phyloP scores from a whole-genome alignment of 2,113 vertebrate species.

The Climacteris rufus region DNA sequence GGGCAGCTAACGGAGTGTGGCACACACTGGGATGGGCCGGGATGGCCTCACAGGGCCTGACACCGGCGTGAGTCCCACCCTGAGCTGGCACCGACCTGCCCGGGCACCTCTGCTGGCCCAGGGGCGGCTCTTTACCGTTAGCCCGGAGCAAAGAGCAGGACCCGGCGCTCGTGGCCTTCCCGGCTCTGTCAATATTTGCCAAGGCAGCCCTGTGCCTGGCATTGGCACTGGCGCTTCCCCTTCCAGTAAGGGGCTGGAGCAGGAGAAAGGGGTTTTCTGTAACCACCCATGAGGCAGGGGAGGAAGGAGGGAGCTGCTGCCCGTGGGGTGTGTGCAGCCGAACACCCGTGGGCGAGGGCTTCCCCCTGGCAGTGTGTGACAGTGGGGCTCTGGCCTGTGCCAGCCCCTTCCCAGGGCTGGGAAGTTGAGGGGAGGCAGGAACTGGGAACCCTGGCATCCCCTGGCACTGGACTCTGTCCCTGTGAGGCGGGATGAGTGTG shows the following conservation, averaged over 20 bases:
- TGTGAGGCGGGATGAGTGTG: rapidly evolving
- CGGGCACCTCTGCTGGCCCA: not conserved
- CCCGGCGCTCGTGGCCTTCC: not conserved
- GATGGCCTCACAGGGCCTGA: not conserved
- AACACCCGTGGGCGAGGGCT: rapidly evolving
- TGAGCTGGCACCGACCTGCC: not conserved
- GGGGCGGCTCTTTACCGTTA: slow-evolving; percentile 34
- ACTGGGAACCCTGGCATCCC: not conserved
- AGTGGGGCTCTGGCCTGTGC: rapidly evolving
- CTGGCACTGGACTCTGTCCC: rapidly evolving
- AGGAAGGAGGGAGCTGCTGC: not conserved
- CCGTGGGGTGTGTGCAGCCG: rapidly evolving
- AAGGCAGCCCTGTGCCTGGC: not conserved
- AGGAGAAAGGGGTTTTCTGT: not conserved
- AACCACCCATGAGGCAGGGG: not conserved
- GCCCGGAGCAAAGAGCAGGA: slow-evolving; percentile 41
- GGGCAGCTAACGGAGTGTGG: rapidly evolving
- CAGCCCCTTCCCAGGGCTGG: not conserved
- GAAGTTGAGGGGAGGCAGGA: rapidly evolving
- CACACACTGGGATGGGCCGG: rapidly evolving
- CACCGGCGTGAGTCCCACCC: not conserved
- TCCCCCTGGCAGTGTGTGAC: rapidly evolving
- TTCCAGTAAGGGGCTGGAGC: slow-evolving; percentile 45
- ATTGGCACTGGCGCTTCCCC: not conserved
- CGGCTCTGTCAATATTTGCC: slow-evolving; percentile 52